Conservation (phyloP, 2,113 vertebrate genomes). For the Dasyornis broadbenti region DNA sequence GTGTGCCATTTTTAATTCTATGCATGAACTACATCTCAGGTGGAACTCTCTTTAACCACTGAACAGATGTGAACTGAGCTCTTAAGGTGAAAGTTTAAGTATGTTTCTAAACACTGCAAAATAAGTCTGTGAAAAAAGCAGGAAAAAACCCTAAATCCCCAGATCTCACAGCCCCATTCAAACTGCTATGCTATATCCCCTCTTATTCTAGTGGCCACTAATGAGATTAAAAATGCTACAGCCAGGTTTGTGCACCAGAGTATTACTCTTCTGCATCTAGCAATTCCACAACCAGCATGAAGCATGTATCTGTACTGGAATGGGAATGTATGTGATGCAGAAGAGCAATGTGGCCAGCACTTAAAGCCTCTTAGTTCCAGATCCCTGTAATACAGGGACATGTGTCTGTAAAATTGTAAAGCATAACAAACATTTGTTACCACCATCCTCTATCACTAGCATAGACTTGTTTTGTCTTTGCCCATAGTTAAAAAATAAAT, state of each 20-base stretch:
- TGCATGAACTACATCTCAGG: not conserved
- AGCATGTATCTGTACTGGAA: not conserved
- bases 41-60: not conserved
- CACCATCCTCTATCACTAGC: not conserved
- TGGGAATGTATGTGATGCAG: not conserved
- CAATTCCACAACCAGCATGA: not conserved
- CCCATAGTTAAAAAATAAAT: not conserved
- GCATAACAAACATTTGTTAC: not conserved
- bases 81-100: not conserved
- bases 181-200: not conserved
- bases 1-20: not conserved
- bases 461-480: not conserved
- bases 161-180: not conserved
- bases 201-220: not conserved
- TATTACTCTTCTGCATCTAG: not conserved
- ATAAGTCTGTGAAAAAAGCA: not conserved
- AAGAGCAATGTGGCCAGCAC: not conserved
- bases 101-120: not conserved
- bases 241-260: not conserved
- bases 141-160: not conserved
- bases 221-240: not conserved
- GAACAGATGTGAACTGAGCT: not conserved
- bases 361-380: not conserved
- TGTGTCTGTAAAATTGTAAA: rapidly evolving
- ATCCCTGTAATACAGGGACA: not conserved